phyloP scores from a whole-genome alignment of 1,140 invertebrate genomes.

The Drosophila bocki region DNA sequence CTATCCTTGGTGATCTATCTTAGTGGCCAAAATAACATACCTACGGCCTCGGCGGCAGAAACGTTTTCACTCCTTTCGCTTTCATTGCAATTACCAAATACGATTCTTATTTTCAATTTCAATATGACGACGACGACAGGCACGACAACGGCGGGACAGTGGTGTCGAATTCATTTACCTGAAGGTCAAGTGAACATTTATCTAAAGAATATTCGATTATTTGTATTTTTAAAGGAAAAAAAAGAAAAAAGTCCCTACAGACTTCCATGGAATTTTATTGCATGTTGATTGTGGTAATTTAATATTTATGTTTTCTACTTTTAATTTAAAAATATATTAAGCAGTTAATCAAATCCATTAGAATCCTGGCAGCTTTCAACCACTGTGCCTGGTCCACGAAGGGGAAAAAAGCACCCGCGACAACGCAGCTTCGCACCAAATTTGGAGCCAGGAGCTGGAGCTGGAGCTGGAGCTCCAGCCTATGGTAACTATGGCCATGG shows the following conservation, averaged over 20 bases:
- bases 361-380: not conserved
- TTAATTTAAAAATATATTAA: too few relatives aligned
- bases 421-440: conserved; percentile 82
- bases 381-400: conserved; percentile 60
- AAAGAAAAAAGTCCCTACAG: too few relatives aligned
- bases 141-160: conserved; percentile 58
- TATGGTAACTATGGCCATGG: conserved; percentile 41
- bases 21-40: conserved; percentile 72
- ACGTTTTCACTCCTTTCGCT: conserved; percentile 83
- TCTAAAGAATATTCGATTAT: not conserved
- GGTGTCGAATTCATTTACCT: not conserved
- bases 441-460: conserved; percentile 70
- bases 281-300: too few relatives aligned
- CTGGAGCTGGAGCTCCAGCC: not conserved
- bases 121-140: conserved; percentile 80
- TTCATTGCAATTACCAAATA: conserved; percentile 83
- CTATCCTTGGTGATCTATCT: conserved; percentile 81
- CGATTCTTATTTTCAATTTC: conserved; percentile 84
- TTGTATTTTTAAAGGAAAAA: too few relatives aligned
- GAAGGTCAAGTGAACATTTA: too few relatives aligned
- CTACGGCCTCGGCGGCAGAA: conserved; percentile 39
- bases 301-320: too few relatives aligned
- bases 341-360: not conserved
- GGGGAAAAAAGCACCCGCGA: conserved; percentile 47
- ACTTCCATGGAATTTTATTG: too few relatives aligned